Conservation (phyloP, 2,113 vertebrate species). For the Paramormyrops kingsleyae region DNA sequence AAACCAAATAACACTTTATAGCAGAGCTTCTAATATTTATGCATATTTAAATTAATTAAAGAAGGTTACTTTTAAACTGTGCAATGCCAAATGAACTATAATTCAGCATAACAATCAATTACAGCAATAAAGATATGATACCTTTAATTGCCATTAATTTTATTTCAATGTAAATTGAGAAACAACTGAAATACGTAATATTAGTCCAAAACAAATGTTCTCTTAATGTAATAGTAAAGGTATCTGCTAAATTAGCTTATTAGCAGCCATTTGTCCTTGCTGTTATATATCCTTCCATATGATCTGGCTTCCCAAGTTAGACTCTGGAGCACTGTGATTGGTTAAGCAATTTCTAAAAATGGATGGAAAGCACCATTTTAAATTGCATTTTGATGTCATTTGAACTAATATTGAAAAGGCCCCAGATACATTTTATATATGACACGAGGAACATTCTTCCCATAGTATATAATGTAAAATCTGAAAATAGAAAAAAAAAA, state of each 20-base stretch:
- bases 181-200: background rate
- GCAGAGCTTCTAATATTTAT: background rate
- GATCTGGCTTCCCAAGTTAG: background rate
- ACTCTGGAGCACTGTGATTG: background rate
- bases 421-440: background rate
- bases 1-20: conserved; percentile 1
- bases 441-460: background rate
- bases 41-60: background rate
- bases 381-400: background rate
- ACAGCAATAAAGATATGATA: background rate
- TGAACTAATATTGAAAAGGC: background rate
- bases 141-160: background rate
- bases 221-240: background rate
- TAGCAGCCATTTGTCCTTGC: background rate
- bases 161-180: background rate
- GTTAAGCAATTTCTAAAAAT: background rate
- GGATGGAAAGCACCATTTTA: background rate
- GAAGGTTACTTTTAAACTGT: background rate
- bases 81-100: background rate
- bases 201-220: background rate
- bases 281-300: background rate
- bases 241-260: background rate
- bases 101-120: background rate
- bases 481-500: background rate
- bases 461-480: background rate